Percentiles rank a stretch among this genome's conserved stretches.
These are phyloP conservation scores for Rhabdophis nuchalis DNA, from an alignment of 2,797 vertebrate species.

Conservation along the genomic window DNA sequence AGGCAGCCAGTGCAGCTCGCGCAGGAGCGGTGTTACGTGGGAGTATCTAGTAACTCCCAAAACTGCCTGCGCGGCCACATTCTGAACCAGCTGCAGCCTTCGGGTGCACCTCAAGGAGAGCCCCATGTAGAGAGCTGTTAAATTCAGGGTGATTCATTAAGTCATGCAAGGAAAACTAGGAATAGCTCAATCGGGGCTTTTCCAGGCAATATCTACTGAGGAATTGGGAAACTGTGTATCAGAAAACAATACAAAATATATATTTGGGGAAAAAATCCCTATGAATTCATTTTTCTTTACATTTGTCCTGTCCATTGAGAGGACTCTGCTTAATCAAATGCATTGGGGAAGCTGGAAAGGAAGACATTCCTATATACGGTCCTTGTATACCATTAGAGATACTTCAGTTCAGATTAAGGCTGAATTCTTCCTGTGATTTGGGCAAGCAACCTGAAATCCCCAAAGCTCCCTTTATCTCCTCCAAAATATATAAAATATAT, in stretches of 20 bases:
- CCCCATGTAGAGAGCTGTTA: no score
- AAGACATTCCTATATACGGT: not conserved
- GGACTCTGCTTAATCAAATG: not conserved
- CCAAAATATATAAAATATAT: not conserved
- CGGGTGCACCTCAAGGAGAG: no score
- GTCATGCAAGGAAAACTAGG: not conserved
- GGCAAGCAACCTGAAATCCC: not conserved
- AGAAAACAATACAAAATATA: not conserved
- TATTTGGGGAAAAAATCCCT: not conserved
- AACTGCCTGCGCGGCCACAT: no score
- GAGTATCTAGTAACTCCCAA: no score
- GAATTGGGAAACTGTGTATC: not conserved
- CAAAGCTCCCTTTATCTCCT: not conserved
- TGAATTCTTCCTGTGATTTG: not conserved
- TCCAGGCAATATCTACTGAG: not conserved
- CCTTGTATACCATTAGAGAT: not conserved
- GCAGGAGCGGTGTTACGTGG: no score
- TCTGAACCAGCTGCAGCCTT: no score
- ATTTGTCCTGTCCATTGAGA: not conserved
- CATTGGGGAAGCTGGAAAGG: not conserved
- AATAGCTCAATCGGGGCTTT: not conserved
- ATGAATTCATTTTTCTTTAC: not conserved
- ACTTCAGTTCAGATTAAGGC: not conserved
- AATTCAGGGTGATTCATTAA: not conserved
- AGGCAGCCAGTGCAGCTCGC: no score